Evolutionary conservation across 2,797 vertebrate genomes (phyloP).

Genomic region (Fratercula arctica): DNA sequence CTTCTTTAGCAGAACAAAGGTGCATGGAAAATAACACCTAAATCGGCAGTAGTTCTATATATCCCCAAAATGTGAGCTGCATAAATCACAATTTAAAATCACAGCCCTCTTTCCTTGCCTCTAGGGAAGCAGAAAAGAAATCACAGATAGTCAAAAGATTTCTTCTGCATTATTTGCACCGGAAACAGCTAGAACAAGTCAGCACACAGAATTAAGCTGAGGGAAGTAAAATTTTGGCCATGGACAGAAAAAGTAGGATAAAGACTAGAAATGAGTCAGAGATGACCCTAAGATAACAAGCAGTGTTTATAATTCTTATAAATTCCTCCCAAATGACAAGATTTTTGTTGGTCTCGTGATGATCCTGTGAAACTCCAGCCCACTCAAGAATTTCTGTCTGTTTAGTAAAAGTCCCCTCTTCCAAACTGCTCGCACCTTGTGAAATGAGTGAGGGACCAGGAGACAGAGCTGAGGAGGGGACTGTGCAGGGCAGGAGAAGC

Average conservation of each 20-base stretch:
- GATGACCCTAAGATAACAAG: slow-evolving; percentile 48
- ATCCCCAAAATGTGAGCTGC: background rate
- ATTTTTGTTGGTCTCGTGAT: background rate
- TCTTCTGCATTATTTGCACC: background rate
- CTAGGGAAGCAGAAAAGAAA: background rate
- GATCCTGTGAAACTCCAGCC: background rate
- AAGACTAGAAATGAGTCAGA: slow-evolving; percentile 58
- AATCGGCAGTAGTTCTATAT: background rate
- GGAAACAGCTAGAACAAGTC: slow-evolving; percentile 27
- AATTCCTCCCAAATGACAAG: slow-evolving; percentile 45
- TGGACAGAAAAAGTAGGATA: background rate
- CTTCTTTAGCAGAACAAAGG: background rate
- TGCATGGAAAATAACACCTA: background rate
- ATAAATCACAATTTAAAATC: background rate
- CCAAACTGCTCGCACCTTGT: background rate
- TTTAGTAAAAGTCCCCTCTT: background rate
- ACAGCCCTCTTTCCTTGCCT: background rate
- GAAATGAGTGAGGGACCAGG: background rate
- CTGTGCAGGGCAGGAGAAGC: background rate
- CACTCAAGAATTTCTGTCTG: background rate
- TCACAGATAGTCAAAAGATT: background rate
- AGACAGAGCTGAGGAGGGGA: background rate
- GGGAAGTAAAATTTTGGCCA: slow-evolving; percentile 17
- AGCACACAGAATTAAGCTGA: slow-evolving; percentile 24
- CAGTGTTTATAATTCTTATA: slow-evolving; percentile 44